Evolutionary conservation across 2,797 vertebrate genomes (phyloP), one percentile per base, ranked within the genome.

Genomic region (Muscicapa comitata): DNA sequence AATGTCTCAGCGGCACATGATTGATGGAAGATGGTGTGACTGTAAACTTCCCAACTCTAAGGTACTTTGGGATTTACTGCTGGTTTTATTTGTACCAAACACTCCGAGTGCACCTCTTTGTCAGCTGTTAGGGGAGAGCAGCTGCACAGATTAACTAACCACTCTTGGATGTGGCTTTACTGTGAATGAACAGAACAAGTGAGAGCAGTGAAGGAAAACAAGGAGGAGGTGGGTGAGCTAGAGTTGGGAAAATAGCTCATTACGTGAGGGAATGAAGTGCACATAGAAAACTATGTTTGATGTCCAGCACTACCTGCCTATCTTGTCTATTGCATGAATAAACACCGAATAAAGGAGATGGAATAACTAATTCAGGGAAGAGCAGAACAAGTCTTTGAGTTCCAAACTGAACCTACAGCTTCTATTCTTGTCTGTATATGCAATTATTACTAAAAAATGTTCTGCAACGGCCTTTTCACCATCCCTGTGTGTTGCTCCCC

Each of bases 21-120:
- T 99, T 35, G 99, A 99, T 51, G 99, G 99, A 59, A 98, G 99
- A 80, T 99, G 99, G 99, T 99, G 99, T 83, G 99, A 99, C 97
- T 99, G 99, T 95, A 99, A 99, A 94, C 98, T 99, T 48, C 99
- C 99, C 28, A 99, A 99, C 96, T 99, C 99, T 74, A 99, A 99
- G 99, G 99, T 99, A 98, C 67, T 79, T 85, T 1, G 0, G 1
- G 33, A 28, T 79, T 76, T 63, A 29, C 23, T 24, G 9, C 42
- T 31, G 17, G 7, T 50, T 66, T 88, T 26, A 17, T 42, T 74
- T 68, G 51, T 68, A 18, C 15, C 50, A 29, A 2, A 45, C 17
- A 2, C 20, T 65, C 5, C 0, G 50, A 58, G 26, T 4, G n/a
- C 25, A 6, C 11, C 38, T 50, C 17, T 55, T 47, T 1, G 40